Evolutionary conservation across 2,113 vertebrate species (phyloP), one percentile per base, ranked within the genome.

Genomic region (Psittacula cyanocephala): DNA sequence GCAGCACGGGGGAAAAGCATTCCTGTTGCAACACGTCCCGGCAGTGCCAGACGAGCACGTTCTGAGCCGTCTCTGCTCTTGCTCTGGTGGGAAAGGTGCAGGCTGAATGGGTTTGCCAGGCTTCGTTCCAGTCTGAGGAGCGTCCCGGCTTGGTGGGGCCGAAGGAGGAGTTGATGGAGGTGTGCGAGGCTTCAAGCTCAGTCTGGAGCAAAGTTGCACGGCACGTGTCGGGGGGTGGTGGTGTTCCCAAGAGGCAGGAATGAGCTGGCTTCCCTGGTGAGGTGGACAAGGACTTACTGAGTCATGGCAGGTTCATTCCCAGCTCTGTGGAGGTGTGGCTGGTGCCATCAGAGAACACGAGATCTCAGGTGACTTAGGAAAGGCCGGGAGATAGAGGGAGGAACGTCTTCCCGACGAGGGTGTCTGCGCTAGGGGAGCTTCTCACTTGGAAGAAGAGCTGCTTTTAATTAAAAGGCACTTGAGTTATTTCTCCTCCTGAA

Each of bases 131-230:
- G 11, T 4, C 60, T 76, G 20, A 0, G 7, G 22, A 57, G 65
- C 2, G 2, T 70, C 74, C 31, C 1, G 1, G 43, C 10, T 1
- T 28, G 44, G 57, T 59, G 57, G 39, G n/a, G 29, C 69, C 52
- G 68, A 10, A 39, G 5, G 41, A 74, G 77, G n/a, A 75, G 17
- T 10, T 0, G 2, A 11, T 2, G 7, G 53, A 64, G 0, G 0
- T 18, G 27, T 28, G 60, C 0, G 1, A 44, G 33, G 50, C 44
- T 70, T 59, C 0, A 3, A 47, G 55, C 55, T 86, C 0, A 0
- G 4, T 25, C 59, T 8, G 11, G 77, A 52, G 39, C 1, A 8
- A 17, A 81, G 77, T 2, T 44, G 25, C 44, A 5, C 15, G 3
- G 0, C 1, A 1, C 1, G 14, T 69, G 43, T 43, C 19, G 8